A percentile compares a stretch with the other conserved stretches of the same genome.
Evolutionary conservation across 2,797 vertebrate species (phyloP).

Genomic region (Lagodon rhomboides): DNA sequence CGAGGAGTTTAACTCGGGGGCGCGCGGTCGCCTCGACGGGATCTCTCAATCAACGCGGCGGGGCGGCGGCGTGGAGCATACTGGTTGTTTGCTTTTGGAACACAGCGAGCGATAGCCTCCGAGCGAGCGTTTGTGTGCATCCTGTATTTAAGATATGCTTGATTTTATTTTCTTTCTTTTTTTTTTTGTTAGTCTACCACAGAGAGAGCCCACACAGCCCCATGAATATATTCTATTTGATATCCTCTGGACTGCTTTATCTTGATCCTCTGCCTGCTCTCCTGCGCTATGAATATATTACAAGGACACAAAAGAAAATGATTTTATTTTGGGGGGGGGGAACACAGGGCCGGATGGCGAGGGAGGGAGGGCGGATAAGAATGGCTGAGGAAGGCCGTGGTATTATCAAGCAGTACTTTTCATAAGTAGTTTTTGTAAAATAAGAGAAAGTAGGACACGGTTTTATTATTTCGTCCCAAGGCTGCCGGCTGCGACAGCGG

Average conservation of each 20-base stretch:
- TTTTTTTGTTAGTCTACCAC: slow-evolving; percentile 23
- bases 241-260: slow-evolving; percentile 76
- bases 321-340: slow-evolving; percentile 57
- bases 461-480: slow-evolving; percentile 60
- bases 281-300: slow-evolving; percentile 80
- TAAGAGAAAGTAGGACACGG: slow-evolving; percentile 69
- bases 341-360: slow-evolving; percentile 37
- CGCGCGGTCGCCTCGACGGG: not conserved
- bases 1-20: not conserved
- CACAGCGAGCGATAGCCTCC: slow-evolving; percentile 5
- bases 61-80: slow-evolving; percentile 1
- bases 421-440: slow-evolving; percentile 64
- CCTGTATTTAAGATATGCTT: slow-evolving; percentile 55
- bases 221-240: slow-evolving; percentile 83
- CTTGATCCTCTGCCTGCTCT: slow-evolving; percentile 73
- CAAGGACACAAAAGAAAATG: slow-evolving; percentile 72
- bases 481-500: slow-evolving; percentile 52
- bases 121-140: slow-evolving; percentile 24
- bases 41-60: slow-evolving; percentile 8
- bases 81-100: slow-evolving; percentile 26
- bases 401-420: slow-evolving; percentile 64
- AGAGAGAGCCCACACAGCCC: slow-evolving; percentile 54
- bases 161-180: slow-evolving; percentile 7
- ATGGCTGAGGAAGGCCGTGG: slow-evolving; percentile 46
- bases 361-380: slow-evolving; percentile 44